A percentile compares a stretch with the other conserved stretches of the same genome.
Conservation (phyloP, 2,888 invertebrate species). For the Stictocephala bisonia region DNA sequence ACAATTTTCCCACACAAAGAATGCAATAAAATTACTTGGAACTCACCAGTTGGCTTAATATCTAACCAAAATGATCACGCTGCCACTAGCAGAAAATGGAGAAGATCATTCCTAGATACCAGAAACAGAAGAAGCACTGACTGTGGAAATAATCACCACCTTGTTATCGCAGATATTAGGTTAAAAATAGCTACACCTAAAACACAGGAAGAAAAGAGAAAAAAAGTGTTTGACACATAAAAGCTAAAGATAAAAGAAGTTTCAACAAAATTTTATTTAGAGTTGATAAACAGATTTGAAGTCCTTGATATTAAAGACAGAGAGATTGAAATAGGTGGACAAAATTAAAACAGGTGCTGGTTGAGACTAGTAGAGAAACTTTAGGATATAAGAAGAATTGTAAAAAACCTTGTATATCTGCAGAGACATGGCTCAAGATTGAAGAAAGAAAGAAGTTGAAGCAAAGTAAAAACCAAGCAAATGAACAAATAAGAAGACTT, state of each 20-base stretch:
- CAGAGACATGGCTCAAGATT: neutral
- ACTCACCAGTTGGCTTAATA: constrained; percentile 45
- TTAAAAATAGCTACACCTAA: constrained; percentile 37
- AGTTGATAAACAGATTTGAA: no score
- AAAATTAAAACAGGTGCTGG: no score
- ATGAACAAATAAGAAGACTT: neutral
- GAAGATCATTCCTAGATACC: no score
- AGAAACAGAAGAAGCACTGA: constrained; percentile 41
- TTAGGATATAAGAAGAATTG: constrained; percentile 10
- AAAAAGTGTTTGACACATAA: no score
- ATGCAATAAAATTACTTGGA: constrained; percentile 50
- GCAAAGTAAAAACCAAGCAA: neutral
- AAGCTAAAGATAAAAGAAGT: no score
- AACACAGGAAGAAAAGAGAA: no score
- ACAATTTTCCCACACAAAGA: constrained; percentile 44
- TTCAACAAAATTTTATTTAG: no score
- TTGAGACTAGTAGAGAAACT: no score
- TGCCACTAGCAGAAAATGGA: no score
- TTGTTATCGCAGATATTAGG: constrained; percentile 29
- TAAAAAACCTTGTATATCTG: constrained; percentile 18
- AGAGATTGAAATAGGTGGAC: no score
- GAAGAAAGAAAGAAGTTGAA: constrained; percentile 17
- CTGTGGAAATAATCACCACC: constrained; percentile 40
- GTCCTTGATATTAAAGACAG: no score
- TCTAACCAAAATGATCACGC: constrained; percentile 50